Conservation (phyloP, 2,797 vertebrate species). For the Mallotus villosus region DNA sequence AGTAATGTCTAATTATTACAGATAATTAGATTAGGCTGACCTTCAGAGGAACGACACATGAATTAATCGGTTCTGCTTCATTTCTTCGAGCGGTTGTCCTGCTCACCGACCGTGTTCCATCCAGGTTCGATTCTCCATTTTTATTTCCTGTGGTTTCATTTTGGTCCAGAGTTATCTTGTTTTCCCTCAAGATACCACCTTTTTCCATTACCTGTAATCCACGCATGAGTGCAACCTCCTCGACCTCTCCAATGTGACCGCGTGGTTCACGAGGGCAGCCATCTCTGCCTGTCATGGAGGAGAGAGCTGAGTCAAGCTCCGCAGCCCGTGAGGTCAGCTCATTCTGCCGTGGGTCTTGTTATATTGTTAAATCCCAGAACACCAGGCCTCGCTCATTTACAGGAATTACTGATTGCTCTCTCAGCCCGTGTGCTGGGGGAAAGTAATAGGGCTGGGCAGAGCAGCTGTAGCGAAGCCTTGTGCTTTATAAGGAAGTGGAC, state of each 20-base stretch:
- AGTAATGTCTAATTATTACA: conserved; percentile 19
- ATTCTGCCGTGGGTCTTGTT: background rate
- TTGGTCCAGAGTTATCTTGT: background rate
- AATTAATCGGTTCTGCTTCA: background rate
- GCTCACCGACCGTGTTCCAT: background rate
- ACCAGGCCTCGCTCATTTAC: conserved; percentile 55
- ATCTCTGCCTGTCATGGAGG: conserved; percentile 24
- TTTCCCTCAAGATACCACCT: background rate
- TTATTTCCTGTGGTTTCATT: background rate
- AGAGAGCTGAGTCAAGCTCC: conserved; percentile 23
- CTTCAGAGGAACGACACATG: background rate
- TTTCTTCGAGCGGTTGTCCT: background rate
- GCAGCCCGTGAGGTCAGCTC: conserved; percentile 38
- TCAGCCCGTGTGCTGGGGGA: conserved; percentile 36
- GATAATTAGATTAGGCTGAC: background rate
- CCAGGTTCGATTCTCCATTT: background rate
- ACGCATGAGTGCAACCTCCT: conserved; percentile 7
- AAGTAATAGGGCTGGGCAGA: conserved; percentile 44
- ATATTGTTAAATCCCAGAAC: conserved; percentile 50
- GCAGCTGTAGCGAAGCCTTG: conserved; percentile 38
- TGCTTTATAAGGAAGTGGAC: conserved; percentile 32
- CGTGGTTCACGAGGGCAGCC: conserved; percentile 26
- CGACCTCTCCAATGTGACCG: conserved; percentile 40
- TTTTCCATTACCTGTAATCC: conserved; percentile 13
- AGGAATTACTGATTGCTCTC: conserved; percentile 42